Evolutionary conservation across 2,797 vertebrate genomes (phyloP).

Genomic region (Tragopan temminckii): DNA sequence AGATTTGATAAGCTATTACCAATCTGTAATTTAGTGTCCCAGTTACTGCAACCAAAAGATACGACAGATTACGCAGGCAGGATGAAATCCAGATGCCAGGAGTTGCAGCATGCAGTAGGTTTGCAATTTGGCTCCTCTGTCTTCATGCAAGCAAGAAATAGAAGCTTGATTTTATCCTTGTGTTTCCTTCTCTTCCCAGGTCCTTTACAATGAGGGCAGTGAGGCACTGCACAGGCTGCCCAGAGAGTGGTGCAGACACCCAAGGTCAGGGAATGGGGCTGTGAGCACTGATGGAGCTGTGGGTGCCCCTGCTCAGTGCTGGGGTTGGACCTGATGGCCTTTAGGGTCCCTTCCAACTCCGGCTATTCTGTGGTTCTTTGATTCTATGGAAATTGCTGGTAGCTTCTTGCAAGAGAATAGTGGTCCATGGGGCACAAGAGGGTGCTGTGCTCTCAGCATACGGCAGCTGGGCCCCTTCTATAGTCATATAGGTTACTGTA

Average conservation of each 20-base stretch:
- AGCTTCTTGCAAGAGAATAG: not conserved
- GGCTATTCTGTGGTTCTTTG: no score
- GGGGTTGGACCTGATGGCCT: no score
- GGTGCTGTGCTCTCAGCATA: constrained; percentile 56
- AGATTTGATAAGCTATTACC: not conserved
- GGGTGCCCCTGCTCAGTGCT: no score
- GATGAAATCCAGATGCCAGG: not conserved
- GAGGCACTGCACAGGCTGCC: no score
- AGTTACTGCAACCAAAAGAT: not conserved
- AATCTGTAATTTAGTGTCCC: not conserved
- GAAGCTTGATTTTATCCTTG: not conserved
- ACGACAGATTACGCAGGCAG: not conserved
- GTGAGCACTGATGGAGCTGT: no score
- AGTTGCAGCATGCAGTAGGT: rapidly evolving
- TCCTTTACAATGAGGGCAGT: no score
- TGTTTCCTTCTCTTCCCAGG: not conserved
- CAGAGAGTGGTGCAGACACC: no score
- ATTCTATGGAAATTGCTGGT: no score
- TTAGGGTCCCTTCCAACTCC: no score
- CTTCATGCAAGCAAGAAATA: not conserved
- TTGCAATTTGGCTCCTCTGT: not conserved
- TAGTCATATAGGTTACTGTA: no score
- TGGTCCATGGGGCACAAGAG: constrained; percentile 43
- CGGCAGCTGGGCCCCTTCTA: not conserved
- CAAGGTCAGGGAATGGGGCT: no score